phyloP scores from a whole-genome alignment of 2,888 invertebrate species.

The Ditylenchus weischeri region DNA sequence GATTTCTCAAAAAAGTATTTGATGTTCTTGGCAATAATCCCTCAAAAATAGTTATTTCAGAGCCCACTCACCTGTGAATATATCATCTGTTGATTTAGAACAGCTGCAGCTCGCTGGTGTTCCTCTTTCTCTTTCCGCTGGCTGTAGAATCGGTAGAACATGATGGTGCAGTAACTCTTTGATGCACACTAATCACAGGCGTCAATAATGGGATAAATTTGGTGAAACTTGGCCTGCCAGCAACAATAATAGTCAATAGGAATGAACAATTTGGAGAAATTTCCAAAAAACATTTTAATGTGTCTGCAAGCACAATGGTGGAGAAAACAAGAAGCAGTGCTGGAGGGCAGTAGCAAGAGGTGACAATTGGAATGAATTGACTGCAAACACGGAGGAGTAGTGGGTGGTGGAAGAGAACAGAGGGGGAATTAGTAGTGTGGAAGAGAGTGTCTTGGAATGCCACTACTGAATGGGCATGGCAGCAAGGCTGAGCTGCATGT shows the following conservation, averaged over 20 bases:
- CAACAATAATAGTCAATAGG: not conserved
- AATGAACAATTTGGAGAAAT: not conserved
- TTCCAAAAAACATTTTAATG: slow-evolving; percentile 1
- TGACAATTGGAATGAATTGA: slow-evolving; percentile 10
- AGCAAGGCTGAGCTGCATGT: slow-evolving; percentile 7
- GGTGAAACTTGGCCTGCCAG: not conserved
- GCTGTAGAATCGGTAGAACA: slow-evolving; percentile 28
- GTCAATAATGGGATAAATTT: slow-evolving; percentile 1
- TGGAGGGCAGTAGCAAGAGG: slow-evolving; percentile 6
- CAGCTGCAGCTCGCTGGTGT: slow-evolving; percentile 3
- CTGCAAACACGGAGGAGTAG: slow-evolving; percentile 5
- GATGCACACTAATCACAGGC: not conserved
- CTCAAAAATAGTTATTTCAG: no score
- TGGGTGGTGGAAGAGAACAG: no score
- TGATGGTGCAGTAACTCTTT: not conserved
- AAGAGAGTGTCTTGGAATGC: not conserved
- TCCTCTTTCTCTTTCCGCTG: slow-evolving; percentile 18
- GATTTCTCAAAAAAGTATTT: no score
- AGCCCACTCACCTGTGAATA: slow-evolving; percentile 37
- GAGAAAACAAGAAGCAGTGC: not conserved
- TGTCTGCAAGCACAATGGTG: not conserved
- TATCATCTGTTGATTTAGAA: slow-evolving; percentile 40
- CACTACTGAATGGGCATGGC: not conserved
- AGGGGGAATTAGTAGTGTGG: not conserved
- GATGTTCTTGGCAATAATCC: no score